Percentiles rank a stretch among this genome's conserved stretches.
These are phyloP conservation scores for Mormyrus hasselquistii DNA, from an alignment of 2,797 vertebrate genomes.

Conservation along the genomic window DNA sequence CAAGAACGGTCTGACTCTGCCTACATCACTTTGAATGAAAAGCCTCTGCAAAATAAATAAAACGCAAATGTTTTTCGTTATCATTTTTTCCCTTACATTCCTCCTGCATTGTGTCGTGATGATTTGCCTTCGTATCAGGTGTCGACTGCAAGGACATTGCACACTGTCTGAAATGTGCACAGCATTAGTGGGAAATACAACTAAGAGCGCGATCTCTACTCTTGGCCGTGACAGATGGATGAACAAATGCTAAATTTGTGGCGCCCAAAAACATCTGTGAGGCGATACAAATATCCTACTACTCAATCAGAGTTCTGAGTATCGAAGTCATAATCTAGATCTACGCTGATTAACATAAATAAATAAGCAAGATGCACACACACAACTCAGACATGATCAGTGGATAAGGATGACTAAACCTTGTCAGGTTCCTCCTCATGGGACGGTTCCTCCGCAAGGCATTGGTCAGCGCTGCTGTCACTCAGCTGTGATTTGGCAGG, in stretches of 20 bases:
- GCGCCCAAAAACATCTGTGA: neutral
- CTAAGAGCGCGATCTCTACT: neutral
- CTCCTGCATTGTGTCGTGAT: neutral
- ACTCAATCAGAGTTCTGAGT: neutral
- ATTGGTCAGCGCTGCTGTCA: constrained; percentile 53
- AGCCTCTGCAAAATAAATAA: neutral
- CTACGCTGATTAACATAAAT: neutral
- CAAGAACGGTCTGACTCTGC: neutral
- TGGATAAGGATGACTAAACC: constrained; percentile 35
- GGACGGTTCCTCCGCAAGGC: constrained; percentile 61
- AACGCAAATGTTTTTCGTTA: neutral
- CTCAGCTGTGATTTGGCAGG: constrained; percentile 44
- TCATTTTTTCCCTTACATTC: neutral
- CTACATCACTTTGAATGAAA: neutral
- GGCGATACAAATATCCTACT: neutral
- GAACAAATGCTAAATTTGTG: neutral
- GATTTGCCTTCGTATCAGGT: neutral
- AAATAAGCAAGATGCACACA: neutral
- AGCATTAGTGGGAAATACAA: neutral
- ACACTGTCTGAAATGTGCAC: neutral
- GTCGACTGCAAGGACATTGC: neutral
- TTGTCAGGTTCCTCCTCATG: constrained; percentile 55
- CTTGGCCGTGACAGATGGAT: neutral
- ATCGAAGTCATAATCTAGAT: neutral
- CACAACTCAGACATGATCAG: neutral